These are phyloP conservation scores for Galerucella calmariensis DNA, from an alignment of 2,888 invertebrate species.

Conservation along the genomic window DNA sequence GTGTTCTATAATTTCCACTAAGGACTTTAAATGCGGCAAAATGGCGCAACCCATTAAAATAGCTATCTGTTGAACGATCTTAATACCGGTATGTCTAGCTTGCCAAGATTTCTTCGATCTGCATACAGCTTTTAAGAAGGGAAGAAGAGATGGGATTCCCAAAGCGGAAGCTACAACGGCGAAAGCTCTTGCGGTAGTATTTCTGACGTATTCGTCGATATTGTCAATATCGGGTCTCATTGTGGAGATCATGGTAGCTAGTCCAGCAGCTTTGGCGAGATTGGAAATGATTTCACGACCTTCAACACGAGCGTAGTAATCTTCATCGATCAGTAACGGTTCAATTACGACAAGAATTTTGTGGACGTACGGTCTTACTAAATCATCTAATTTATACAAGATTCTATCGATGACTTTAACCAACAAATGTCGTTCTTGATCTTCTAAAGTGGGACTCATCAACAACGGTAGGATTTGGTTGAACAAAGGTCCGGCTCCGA, in stretches of 20 bases:
- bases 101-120: constrained; percentile 99
- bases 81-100: constrained; percentile 97
- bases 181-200: constrained; percentile 99
- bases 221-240: constrained; percentile 99
- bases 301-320: constrained; percentile 99
- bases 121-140: constrained; percentile 98
- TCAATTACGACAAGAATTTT: constrained; percentile 99
- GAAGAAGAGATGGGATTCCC: constrained; percentile 96
- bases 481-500: constrained; percentile 98
- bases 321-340: constrained; percentile 98
- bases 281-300: constrained; percentile 98
- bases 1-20: constrained; percentile 99
- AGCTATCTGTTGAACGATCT: constrained; percentile 99
- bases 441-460: constrained; percentile 99
- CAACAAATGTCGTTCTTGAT: constrained; percentile 97
- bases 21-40: constrained; percentile 94
- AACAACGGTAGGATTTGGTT: constrained; percentile 98
- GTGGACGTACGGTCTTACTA: constrained; percentile 99
- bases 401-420: constrained; percentile 99
- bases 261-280: constrained; percentile 97
- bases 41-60: constrained; percentile 99
- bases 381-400: constrained; percentile 96
- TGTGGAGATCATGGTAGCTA: constrained; percentile 99
- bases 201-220: constrained; percentile 98
- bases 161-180: constrained; percentile 99